Evolutionary conservation across 2,888 invertebrate species (phyloP).

Genomic region (Epirrhoe tristata): DNA sequence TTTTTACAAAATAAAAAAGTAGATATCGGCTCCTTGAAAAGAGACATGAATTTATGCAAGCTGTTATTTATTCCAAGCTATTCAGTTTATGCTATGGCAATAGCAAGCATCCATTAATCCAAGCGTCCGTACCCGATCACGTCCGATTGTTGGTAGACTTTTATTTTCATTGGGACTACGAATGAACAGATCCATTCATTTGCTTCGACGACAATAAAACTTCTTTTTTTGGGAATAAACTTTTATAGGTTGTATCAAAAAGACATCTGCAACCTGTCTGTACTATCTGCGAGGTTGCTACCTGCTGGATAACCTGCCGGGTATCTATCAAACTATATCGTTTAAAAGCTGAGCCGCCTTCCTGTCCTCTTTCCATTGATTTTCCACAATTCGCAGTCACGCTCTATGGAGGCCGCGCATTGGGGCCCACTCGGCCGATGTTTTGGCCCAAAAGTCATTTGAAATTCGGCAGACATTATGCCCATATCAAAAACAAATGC

Average conservation of each 20-base stretch:
- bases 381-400: no score
- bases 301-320: no score
- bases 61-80: not conserved
- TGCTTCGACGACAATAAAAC: slow-evolving; percentile 33
- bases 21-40: not conserved
- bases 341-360: no score
- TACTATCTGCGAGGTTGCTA: no score
- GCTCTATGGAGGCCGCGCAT: no score
- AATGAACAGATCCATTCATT: slow-evolving; percentile 34
- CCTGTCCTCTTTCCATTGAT: no score
- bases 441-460: no score
- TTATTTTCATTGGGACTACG: slow-evolving; percentile 43
- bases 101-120: slow-evolving; percentile 54
- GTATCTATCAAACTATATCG: no score
- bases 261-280: not conserved
- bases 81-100: slow-evolving; percentile 5
- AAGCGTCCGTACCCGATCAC: slow-evolving; percentile 55
- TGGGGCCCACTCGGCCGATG: no score
- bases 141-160: slow-evolving; percentile 51
- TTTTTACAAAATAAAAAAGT: not conserved
- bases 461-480: not conserved
- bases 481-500: slow-evolving; percentile 28
- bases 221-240: slow-evolving; percentile 15
- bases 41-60: not conserved
- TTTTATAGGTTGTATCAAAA: not conserved